These are phyloP conservation scores for Eledona agricola DNA, from an alignment of 2,888 invertebrate genomes.

Conservation along the genomic window DNA sequence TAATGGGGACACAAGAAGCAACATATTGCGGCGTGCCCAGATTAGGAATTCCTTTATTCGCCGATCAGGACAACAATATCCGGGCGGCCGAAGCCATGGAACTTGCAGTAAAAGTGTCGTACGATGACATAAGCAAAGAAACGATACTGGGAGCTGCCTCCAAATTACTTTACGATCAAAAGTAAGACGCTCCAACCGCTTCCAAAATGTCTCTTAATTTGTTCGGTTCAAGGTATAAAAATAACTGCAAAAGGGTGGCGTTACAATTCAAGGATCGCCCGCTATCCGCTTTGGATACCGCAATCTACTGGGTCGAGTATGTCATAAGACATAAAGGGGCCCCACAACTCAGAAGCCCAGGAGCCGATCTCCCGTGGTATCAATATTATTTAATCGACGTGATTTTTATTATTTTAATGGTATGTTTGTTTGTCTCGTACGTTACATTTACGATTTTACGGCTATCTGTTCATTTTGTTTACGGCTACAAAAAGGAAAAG, in stretches of 20 bases:
- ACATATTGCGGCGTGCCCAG: conserved; percentile 61
- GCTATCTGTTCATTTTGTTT: neutral
- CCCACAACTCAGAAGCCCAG: conserved; percentile 64
- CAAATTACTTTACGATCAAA: conserved; percentile 32
- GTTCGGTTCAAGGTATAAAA: conserved; percentile 62
- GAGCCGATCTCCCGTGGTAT: conserved; percentile 62
- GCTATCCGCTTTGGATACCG: conserved; percentile 68
- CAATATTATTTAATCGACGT: conserved; percentile 58
- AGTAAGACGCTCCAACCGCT: conserved; percentile 59
- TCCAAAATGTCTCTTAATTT: conserved; percentile 57
- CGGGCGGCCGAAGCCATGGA: conserved; percentile 65
- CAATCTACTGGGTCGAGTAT: conserved; percentile 73
- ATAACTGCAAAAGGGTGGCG: conserved; percentile 64
- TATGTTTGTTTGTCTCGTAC: no score
- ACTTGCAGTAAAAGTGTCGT: conserved; percentile 60
- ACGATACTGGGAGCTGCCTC: conserved; percentile 45
- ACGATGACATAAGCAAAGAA: conserved; percentile 49
- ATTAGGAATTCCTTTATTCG: conserved; percentile 58
- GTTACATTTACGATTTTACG: neutral
- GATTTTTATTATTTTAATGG: neutral
- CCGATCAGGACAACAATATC: conserved; percentile 65
- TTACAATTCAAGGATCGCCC: conserved; percentile 68
- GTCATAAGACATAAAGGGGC: conserved; percentile 69
- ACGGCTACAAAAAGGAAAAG: no score
- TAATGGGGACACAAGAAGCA: conserved; percentile 64